phyloP scores from a whole-genome alignment of 2,113 vertebrate genomes.

The Rhinoptilus africanus region DNA sequence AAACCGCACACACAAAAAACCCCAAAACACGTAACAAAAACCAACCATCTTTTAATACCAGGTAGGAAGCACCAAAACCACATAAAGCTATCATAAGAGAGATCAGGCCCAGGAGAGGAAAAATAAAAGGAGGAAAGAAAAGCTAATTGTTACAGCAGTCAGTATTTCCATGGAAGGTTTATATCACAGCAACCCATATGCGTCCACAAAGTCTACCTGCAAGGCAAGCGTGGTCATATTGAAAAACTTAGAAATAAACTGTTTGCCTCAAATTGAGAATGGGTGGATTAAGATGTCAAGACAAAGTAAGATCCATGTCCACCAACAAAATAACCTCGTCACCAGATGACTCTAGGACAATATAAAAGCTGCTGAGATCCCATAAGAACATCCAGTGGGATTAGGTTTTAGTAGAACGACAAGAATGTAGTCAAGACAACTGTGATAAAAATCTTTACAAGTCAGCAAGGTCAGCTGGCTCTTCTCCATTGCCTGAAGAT shows the following conservation, averaged over 20 bases:
- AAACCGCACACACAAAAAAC: background rate
- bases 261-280: background rate
- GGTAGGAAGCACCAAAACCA: background rate
- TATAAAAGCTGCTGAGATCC: background rate
- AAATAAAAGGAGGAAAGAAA: background rate
- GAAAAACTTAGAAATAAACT: background rate
- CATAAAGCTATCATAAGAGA: background rate
- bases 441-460: slow-evolving; percentile 2
- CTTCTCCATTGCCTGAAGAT: background rate
- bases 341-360: background rate
- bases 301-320: background rate
- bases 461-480: background rate
- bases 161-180: background rate
- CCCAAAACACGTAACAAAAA: background rate
- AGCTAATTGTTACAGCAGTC: background rate
- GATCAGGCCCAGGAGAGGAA: background rate
- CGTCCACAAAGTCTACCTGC: background rate
- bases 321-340: background rate
- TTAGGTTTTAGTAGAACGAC: background rate
- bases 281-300: background rate
- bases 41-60: background rate
- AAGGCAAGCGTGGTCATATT: background rate
- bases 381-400: background rate
- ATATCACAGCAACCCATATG: background rate
- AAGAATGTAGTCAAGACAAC: background rate